These are phyloP conservation scores for Passer domesticus DNA, from an alignment of 2,113 vertebrate genomes.

Conservation along the genomic window DNA sequence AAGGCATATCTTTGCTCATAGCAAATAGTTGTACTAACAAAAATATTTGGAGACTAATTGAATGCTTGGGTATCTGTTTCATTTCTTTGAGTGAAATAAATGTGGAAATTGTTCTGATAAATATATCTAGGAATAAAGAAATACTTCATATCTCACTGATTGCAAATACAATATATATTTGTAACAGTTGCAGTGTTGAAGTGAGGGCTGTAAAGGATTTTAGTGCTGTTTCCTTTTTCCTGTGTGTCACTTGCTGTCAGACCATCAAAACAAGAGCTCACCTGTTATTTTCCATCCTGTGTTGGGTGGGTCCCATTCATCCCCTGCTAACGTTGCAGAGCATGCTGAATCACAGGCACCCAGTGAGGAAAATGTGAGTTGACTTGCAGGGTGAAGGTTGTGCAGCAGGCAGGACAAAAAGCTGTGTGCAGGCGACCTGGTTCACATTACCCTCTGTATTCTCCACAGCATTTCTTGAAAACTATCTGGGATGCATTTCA, in stretches of 20 bases:
- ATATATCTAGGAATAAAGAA: neutral
- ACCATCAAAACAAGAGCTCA: neutral
- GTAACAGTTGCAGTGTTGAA: neutral
- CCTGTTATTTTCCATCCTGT: neutral
- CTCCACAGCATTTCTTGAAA: neutral
- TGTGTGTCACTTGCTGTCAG: neutral
- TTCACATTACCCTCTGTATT: neutral
- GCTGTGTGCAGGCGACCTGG: neutral
- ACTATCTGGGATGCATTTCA: neutral
- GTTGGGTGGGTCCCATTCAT: neutral
- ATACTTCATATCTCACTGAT: neutral
- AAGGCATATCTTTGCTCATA: neutral
- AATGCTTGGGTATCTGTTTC: neutral
- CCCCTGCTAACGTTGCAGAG: neutral
- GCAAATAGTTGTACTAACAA: neutral
- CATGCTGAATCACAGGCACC: neutral
- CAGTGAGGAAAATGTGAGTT: neutral
- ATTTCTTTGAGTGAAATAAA: neutral
- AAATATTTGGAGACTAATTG: neutral
- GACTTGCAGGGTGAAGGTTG: neutral
- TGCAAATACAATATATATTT: neutral
- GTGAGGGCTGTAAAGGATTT: neutral
- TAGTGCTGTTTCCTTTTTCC: neutral
- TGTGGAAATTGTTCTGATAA: neutral
- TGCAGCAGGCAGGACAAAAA: neutral